Evolutionary conservation across 2,888 invertebrate species (phyloP), one percentile per base, ranked within the genome.

Genomic region (Reticulitermes lucifugus): DNA sequence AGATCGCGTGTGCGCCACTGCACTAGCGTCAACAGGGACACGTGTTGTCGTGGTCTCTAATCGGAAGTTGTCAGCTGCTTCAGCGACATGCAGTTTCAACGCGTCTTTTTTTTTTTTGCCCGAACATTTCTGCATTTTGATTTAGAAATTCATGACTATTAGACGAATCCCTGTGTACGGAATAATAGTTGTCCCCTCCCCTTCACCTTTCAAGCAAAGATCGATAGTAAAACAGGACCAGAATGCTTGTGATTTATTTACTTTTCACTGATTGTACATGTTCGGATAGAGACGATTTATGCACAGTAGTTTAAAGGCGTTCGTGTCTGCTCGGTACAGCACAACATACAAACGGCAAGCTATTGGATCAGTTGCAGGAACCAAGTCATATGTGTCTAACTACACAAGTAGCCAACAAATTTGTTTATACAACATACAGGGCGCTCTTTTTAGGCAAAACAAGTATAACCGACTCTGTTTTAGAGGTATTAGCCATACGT

Each of bases 21-120:
- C 4, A 71, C 25, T 71, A 35, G 73, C 73, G 18, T 18, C 41
- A 35, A 73, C 73, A 41, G 18, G 35, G 73, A 73, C 73, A 73
- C 73, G 14, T 73, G 73, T 73, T 73, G 1, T 73, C 73, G 73
- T 35, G 73, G 73, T 73, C 73, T 73, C 73, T 73, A 35, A 73
- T 73, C 73, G 73, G 18, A 41, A 73, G 12, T 73, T 73, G 73
- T 73, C 73, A 73, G 73, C 73, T 73, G 18, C 25, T 29, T 25
- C 70, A 10, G 9, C 41, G 73, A 73, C 73, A 73, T 18, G 71
- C 71, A 29, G 25, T n/a, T 29, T 29, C 25, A 70, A 70, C 70
- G 25, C 9, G 70, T 25, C n/a, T 70, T 70, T 35, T 35, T 35
- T 35, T 35, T 35, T 4, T 25, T 25, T 1, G 5, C 18, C 73